Evolutionary conservation across 2,113 vertebrate genomes (phyloP).

Genomic region (Malurus alboscapulatus): DNA sequence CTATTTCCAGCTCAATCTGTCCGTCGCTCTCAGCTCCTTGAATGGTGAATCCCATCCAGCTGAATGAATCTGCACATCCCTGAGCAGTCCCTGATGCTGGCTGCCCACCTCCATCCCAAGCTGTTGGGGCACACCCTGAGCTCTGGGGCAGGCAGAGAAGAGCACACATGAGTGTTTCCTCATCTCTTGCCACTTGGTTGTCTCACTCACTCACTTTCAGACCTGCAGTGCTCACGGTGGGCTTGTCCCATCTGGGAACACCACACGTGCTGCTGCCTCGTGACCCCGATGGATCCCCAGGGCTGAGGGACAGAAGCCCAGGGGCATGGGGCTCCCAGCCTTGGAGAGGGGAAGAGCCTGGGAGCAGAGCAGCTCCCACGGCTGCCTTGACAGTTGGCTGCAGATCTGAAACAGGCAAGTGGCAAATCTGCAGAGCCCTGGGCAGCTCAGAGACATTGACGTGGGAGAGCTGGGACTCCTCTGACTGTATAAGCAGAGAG

Average conservation of each 20-base stretch:
- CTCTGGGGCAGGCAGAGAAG: neutral
- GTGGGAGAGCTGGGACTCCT: neutral
- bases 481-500: neutral
- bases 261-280: rapidly evolving
- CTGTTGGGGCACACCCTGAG: neutral
- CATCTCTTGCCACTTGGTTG: neutral
- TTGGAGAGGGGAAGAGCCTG: neutral
- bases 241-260: neutral
- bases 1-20: neutral
- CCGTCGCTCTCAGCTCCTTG: neutral
- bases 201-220: neutral
- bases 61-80: too few relatives aligned
- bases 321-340: neutral
- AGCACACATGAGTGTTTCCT: rapidly evolving
- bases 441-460: neutral
- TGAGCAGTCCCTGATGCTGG: neutral
- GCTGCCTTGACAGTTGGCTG: neutral
- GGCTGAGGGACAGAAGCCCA: neutral
- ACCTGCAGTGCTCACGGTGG: neutral
- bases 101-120: rapidly evolving
- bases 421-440: neutral
- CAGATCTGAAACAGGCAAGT: neutral
- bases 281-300: neutral
- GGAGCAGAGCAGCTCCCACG: neutral
- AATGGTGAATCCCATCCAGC: neutral